These are phyloP conservation scores for Paracentrotus lividus DNA, from an alignment of 53 echinoderm and acorn worm species.

Conservation along the genomic window DNA sequence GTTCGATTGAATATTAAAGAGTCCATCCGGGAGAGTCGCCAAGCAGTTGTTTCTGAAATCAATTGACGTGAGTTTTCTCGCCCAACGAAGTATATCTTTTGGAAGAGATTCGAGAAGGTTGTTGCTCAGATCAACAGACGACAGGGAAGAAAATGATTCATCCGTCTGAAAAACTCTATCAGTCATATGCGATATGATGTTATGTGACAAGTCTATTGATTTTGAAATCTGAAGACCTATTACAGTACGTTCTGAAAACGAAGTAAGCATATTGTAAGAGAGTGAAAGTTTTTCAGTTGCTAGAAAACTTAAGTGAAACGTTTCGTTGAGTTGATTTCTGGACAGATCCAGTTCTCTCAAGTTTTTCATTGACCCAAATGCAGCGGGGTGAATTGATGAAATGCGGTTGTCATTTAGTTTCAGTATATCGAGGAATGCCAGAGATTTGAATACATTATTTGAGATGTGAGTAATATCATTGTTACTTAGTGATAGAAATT, in stretches of 20 bases:
- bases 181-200: background rate
- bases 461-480: background rate
- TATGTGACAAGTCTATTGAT: conserved; percentile 5
- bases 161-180: background rate
- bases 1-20: conserved; percentile 36
- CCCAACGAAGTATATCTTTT: conserved; percentile 3
- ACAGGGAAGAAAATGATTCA: background rate
- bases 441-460: background rate
- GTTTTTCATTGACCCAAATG: background rate
- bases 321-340: background rate
- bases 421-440: background rate
- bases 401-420: conserved; percentile 20
- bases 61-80: background rate
- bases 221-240: background rate
- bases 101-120: conserved; percentile 20
- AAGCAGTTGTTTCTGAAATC: conserved; percentile 30
- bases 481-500: background rate
- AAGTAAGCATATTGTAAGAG: conserved; percentile 15
- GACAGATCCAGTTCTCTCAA: conserved; percentile 13
- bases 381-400: conserved; percentile 20
- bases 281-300: background rate
- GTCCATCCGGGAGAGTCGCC: background rate
- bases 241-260: background rate
- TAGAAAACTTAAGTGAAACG: background rate
- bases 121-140: conserved; percentile 5